Percentiles rank a stretch among this genome's conserved stretches.
These are phyloP conservation scores for Hyperoplus immaculatus DNA, from an alignment of 2,797 vertebrate species.

Conservation along the genomic window DNA sequence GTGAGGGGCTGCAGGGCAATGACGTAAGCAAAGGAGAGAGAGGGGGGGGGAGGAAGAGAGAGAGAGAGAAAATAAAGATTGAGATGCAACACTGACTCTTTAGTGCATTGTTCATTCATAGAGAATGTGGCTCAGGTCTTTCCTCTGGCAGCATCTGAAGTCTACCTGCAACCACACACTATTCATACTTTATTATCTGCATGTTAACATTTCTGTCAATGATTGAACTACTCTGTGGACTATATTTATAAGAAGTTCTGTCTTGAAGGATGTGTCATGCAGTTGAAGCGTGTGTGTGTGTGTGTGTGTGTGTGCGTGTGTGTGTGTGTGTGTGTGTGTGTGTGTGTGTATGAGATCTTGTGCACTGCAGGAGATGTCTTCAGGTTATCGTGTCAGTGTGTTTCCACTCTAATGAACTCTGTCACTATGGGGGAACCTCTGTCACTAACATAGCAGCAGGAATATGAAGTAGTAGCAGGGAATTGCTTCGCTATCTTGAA, in stretches of 20 bases:
- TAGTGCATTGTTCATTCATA: constrained; percentile 46
- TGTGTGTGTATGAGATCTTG: constrained; percentile 44
- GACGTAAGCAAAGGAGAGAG: constrained; percentile 58
- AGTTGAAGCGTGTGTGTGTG: constrained; percentile 36
- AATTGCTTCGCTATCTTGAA: constrained; percentile 39
- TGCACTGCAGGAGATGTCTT: constrained; percentile 42
- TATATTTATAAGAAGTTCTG: constrained; percentile 11
- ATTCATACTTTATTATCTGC: no score
- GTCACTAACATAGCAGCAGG: constrained; percentile 54
- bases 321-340: constrained; percentile 41
- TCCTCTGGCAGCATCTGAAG: no score
- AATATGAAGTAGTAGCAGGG: constrained; percentile 55
- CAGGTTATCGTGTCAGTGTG: constrained; percentile 66
- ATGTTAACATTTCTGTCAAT: no score
- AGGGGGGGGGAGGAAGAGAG: constrained; percentile 8
- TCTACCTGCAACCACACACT: no score
- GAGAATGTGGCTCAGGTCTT: no score
- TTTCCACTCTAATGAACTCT: constrained; percentile 69
- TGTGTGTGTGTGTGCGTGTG: constrained; percentile 45
- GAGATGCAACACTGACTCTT: constrained; percentile 48
- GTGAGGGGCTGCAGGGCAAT: constrained; percentile 78
- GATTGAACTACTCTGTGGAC: no score
- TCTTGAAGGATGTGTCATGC: constrained; percentile 35
- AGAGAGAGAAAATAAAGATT: constrained; percentile 35
- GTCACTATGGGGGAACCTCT: constrained; percentile 62